Percentiles rank a stretch among this genome's conserved stretches.
Conservation (phyloP, 2,113 vertebrate genomes). For the Monarcha castaneiventris region DNA sequence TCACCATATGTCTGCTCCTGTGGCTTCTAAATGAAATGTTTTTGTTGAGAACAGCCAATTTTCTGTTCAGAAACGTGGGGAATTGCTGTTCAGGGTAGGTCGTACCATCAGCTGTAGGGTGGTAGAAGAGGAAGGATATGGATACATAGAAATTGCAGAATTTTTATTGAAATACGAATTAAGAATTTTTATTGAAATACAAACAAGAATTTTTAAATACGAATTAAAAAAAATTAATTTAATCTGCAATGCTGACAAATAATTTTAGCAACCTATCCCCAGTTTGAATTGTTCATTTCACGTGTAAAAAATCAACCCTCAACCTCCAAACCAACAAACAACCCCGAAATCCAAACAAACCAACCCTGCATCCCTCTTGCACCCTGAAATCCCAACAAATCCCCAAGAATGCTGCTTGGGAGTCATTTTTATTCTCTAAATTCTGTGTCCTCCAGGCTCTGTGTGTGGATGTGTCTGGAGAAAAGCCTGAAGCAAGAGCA, state of each 20-base stretch:
- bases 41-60: background rate
- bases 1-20: background rate
- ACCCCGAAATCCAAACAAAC: accelerated
- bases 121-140: background rate
- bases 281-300: background rate
- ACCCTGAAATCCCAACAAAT: background rate
- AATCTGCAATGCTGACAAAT: background rate
- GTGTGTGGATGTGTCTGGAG: background rate
- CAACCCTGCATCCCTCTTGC: background rate
- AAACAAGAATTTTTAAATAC: background rate
- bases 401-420: background rate
- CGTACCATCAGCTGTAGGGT: background rate
- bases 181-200: background rate
- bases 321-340: background rate
- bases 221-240: background rate
- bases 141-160: background rate
- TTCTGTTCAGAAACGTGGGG: background rate
- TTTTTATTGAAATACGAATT: background rate
- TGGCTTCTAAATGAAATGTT: background rate
- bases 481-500: background rate
- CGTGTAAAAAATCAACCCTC: background rate
- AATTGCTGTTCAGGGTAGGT: background rate
- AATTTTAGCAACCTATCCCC: background rate
- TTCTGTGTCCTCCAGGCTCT: background rate
- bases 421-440: background rate